Base-by-base conservation (phyloP, 2,113 vertebrate genomes). In the Numenius arquata region DNA sequence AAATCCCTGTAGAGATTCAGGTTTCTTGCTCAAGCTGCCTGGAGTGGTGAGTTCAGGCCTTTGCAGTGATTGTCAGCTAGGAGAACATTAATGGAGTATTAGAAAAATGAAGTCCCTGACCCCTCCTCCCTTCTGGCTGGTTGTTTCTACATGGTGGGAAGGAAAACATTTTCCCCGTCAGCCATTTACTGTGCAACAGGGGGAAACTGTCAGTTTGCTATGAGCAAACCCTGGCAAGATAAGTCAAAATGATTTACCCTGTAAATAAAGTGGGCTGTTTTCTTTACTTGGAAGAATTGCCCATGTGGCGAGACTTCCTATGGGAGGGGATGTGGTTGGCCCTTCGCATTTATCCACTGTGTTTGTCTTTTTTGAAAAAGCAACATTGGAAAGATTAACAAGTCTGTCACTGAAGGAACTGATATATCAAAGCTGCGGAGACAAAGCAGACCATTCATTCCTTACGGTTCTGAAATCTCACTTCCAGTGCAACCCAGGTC, bases 201-300 rank as follows among this genome's bases (percentile, higher is more conserved):
- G 97, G 95, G 93, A 97, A 97, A 96, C 97, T 97, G 97, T 97
- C 98, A 97, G 96, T 97, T 97, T 91, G 91, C 95, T 97, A 95
- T 95, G 96, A 96, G 94, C 94, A 95, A 97, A 94, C 90, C 95
- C 83, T 95, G 97, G 95, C 91, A 96, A 98, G 96, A 96, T 97
- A 98, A 97, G 97, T 97, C 97, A 97, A 96, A 97, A 97, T 97
- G 97, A 98, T 98, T 98, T 98, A 98, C 96, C 96, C 95, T 97
- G 96, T 97, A 98, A 98, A 98, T 97, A 98, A 97, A 97, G 96
- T 90, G 96, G 90, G 95, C 91, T 97, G 97, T 98, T 98, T 98
- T 97, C 96, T 97, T 98, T 97, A 91, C 97, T 97, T 94, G 91
- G 96, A 96, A 96, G 97, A 98, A 97, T 96, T 96, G 97, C 97